Conservation (phyloP, 2,888 invertebrate genomes). For the Idaea straminata region DNA sequence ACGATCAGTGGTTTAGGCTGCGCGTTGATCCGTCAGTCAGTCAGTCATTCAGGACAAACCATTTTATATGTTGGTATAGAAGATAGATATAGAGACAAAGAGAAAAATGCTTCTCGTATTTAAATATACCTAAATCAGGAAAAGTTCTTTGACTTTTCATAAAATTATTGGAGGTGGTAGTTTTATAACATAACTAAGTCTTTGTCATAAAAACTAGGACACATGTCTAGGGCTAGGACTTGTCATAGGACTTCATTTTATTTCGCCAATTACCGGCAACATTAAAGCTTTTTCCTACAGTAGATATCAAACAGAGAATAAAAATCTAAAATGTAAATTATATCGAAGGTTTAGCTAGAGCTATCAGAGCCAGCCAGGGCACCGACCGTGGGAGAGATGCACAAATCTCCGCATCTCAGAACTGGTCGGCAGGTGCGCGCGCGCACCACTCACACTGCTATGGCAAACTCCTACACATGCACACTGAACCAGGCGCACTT, state of each 20-base stretch:
- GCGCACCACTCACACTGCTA: conserved; percentile 41
- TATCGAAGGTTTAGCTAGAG: conserved; percentile 70
- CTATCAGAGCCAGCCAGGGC: conserved; percentile 66
- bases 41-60: no score
- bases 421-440: conserved; percentile 79
- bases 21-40: no score
- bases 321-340: conserved; percentile 62
- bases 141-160: no score
- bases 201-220: background rate
- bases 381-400: conserved; percentile 79
- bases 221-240: no score
- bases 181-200: background rate
- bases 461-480: conserved; percentile 39
- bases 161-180: no score
- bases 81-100: background rate
- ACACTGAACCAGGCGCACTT: conserved; percentile 61
- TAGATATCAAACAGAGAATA: conserved; percentile 35
- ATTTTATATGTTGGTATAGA: no score
- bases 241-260: no score
- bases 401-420: conserved; percentile 80
- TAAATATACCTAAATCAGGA: background rate
- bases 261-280: background rate
- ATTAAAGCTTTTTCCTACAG: background rate
- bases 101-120: background rate
- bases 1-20: no score